Evolutionary conservation across 2,888 invertebrate genomes (phyloP).

Genomic region (Melanostoma mellinum): DNA sequence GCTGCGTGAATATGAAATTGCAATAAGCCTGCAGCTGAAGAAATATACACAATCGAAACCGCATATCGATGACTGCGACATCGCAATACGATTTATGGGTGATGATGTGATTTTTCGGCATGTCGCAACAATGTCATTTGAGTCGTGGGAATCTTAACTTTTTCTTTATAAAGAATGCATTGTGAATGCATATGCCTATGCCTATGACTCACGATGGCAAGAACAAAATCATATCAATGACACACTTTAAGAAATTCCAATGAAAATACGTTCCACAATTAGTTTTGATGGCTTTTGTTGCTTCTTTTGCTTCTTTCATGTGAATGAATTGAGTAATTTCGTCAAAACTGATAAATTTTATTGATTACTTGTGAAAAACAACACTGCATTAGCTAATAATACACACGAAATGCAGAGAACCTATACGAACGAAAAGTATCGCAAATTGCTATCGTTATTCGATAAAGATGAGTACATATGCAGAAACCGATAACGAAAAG

Average conservation of each 20-base stretch:
- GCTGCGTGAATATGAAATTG: slow-evolving; percentile 46
- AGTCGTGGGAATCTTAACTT: slow-evolving; percentile 46
- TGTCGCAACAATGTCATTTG: slow-evolving; percentile 43
- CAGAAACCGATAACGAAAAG: no score
- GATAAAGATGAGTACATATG: no score
- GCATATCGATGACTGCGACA: slow-evolving; percentile 49
- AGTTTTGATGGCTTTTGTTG: background rate
- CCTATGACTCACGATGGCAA: background rate
- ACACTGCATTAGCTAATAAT: no score
- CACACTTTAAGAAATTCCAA: background rate
- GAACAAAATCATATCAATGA: slow-evolving; percentile 28
- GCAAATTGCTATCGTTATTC: no score
- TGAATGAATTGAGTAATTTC: slow-evolving; percentile 2
- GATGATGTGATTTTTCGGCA: slow-evolving; percentile 55
- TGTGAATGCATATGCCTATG: slow-evolving; percentile 4
- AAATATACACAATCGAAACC: slow-evolving; percentile 41
- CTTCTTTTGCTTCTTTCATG: slow-evolving; percentile 7
- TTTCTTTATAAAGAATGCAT: slow-evolving; percentile 15
- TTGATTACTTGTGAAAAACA: background rate
- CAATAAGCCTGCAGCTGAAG: slow-evolving; percentile 41
- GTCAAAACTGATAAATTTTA: slow-evolving; percentile 19
- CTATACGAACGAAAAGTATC: no score
- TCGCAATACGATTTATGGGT: slow-evolving; percentile 10
- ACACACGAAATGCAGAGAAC: no score
- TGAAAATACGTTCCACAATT: slow-evolving; percentile 3